Evolutionary conservation across 2,888 invertebrate species (phyloP).

Genomic region (Ormyrus rosae): DNA sequence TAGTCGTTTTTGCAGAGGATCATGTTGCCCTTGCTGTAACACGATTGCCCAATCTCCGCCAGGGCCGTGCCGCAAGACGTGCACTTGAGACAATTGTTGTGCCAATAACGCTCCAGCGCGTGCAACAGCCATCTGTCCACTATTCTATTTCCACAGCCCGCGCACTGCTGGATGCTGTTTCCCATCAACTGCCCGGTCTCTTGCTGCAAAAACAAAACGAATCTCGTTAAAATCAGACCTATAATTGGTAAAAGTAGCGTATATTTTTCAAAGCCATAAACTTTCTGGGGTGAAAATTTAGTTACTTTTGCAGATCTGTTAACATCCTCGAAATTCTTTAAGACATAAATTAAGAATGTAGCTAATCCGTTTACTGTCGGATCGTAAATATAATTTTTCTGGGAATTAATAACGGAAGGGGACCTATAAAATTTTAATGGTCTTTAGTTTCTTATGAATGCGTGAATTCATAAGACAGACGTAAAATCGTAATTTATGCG

Average conservation of each 20-base stretch:
- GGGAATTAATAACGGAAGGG: conserved; percentile 44
- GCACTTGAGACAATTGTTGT: conserved; percentile 96
- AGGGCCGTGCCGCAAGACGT: conserved; percentile 92
- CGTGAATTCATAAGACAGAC: conserved; percentile 7
- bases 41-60: conserved; percentile 93
- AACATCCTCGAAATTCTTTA: no score
- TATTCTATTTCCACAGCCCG: conserved; percentile 94
- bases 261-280: no score
- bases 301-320: no score
- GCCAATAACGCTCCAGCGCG: conserved; percentile 97
- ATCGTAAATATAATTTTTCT: conserved; percentile 26
- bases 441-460: background rate
- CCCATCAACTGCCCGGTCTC: conserved; percentile 72
- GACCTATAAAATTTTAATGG: conserved; percentile 40
- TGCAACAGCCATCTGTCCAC: conserved; percentile 93
- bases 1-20: conserved; percentile 97
- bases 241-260: no score
- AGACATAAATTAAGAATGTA: no score
- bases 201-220: conserved; percentile 64
- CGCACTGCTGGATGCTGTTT: conserved; percentile 85
- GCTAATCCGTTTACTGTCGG: no score
- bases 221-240: no score
- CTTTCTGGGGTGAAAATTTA: no score
- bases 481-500: conserved; percentile 34
- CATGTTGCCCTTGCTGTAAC: conserved; percentile 95